Evolutionary conservation across 2,797 vertebrate species (phyloP).

Genomic region (Arnoldichthys spilopterus): DNA sequence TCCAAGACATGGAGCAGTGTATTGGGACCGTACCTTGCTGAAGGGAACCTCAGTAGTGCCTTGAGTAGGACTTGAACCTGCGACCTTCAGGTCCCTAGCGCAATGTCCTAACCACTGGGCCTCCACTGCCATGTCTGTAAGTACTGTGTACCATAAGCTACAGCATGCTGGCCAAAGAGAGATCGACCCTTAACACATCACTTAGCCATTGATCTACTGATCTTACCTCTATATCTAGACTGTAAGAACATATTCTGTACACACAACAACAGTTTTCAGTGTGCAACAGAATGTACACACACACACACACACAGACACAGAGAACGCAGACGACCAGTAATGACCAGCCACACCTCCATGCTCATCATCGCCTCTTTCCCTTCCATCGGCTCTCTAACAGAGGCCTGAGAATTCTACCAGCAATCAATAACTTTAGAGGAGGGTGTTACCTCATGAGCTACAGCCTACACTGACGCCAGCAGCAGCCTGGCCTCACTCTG

Average conservation of each 20-base stretch:
- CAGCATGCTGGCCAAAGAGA: background rate
- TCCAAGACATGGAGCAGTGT: no score
- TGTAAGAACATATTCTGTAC: slow-evolving; percentile 1
- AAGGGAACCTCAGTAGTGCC: no score
- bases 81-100: no score
- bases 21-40: no score
- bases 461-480: slow-evolving; percentile 35
- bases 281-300: background rate
- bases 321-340: slow-evolving; percentile 28
- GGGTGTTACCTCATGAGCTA: slow-evolving; percentile 47
- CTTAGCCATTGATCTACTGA: background rate
- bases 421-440: slow-evolving; percentile 44
- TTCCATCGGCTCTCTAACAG: slow-evolving; percentile 33
- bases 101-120: no score
- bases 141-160: background rate
- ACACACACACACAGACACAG: background rate
- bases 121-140: slow-evolving; percentile 7
- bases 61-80: no score
- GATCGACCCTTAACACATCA: background rate
- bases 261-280: background rate
- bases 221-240: slow-evolving; percentile 13
- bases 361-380: slow-evolving; percentile 34
- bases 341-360: slow-evolving; percentile 18
- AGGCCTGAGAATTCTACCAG: slow-evolving; percentile 27
- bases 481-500: slow-evolving; percentile 22